Evolutionary conservation across 2,888 invertebrate genomes (phyloP).

Genomic region (Seladonia tumulorum): DNA sequence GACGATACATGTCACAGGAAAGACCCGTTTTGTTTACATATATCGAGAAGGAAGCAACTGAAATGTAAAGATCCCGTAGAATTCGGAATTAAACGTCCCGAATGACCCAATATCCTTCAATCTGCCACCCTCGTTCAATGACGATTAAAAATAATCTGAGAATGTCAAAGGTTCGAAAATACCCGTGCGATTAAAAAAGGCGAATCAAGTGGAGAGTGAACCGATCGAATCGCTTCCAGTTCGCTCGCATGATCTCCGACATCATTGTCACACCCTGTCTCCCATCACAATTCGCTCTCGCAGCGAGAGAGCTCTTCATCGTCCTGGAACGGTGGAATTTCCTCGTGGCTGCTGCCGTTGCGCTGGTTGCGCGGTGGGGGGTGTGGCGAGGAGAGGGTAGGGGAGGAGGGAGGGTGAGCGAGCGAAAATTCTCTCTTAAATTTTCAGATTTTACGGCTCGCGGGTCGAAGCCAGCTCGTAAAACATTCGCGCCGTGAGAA

Average conservation of each 20-base stretch:
- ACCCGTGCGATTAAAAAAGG: not conserved
- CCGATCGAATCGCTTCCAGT: not conserved
- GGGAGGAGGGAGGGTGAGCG: not conserved
- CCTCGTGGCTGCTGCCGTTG: not conserved
- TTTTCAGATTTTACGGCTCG: constrained; percentile 76
- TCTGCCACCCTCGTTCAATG: too few relatives aligned
- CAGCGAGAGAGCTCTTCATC: not conserved
- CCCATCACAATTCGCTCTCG: not conserved
- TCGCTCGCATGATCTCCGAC: not conserved
- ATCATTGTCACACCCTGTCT: not conserved
- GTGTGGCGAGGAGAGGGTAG: too few relatives aligned
- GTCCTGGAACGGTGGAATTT: constrained; percentile 13
- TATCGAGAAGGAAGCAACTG: too few relatives aligned
- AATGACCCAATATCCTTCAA: too few relatives aligned
- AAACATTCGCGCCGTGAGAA: constrained; percentile 72
- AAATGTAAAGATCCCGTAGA: too few relatives aligned
- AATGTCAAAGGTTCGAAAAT: not conserved
- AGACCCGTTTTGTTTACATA: too few relatives aligned
- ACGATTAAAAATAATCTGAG: too few relatives aligned
- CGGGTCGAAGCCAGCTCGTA: constrained; percentile 73
- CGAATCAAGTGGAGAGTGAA: not conserved
- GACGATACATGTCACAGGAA: too few relatives aligned
- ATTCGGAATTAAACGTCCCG: too few relatives aligned
- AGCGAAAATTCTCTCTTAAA: constrained; percentile 67
- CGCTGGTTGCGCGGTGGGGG: not conserved